A percentile compares a stretch with the other conserved stretches of the same genome.
Evolutionary conservation across 2,797 vertebrate genomes (phyloP).

Genomic region (Neolamprologus multifasciatus): DNA sequence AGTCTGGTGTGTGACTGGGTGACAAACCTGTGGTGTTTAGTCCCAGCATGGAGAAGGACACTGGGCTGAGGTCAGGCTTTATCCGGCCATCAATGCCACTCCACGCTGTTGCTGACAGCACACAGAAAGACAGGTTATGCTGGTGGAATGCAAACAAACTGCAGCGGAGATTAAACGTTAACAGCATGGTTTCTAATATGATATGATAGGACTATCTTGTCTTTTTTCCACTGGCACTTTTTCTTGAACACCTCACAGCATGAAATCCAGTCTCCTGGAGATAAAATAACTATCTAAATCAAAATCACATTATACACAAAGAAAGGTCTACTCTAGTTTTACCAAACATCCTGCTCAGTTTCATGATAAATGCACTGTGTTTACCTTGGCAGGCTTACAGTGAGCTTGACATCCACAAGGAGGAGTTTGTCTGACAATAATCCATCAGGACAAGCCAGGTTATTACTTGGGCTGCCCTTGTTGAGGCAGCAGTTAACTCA

Average conservation of each 20-base stretch:
- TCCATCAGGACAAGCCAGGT: not conserved
- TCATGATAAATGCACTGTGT: not conserved
- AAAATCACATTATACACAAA: not conserved
- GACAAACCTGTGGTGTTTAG: constrained; percentile 77
- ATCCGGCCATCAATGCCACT: constrained; percentile 79
- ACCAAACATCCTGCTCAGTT: not conserved
- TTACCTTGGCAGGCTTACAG: not conserved
- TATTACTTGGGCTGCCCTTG: not conserved
- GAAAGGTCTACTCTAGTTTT: not conserved
- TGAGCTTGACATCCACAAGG: not conserved
- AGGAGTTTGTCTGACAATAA: not conserved
- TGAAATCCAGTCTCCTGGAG: not conserved
- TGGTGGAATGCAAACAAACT: not conserved
- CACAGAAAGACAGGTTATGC: not conserved
- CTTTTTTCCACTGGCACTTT: not conserved
- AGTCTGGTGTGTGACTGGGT: not conserved
- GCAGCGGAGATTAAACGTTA: not conserved
- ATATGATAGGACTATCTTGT: not conserved
- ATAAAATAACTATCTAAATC: not conserved
- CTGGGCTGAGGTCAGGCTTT: constrained; percentile 81
- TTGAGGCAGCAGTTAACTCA: not conserved
- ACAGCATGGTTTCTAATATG: not conserved
- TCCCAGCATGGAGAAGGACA: constrained; percentile 80
- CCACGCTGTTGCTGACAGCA: constrained; percentile 76
- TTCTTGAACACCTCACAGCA: not conserved